Percentiles rank a stretch among this genome's conserved stretches.
Evolutionary conservation across 2,113 vertebrate genomes (phyloP).

Genomic region (Kryptolebias marmoratus): DNA sequence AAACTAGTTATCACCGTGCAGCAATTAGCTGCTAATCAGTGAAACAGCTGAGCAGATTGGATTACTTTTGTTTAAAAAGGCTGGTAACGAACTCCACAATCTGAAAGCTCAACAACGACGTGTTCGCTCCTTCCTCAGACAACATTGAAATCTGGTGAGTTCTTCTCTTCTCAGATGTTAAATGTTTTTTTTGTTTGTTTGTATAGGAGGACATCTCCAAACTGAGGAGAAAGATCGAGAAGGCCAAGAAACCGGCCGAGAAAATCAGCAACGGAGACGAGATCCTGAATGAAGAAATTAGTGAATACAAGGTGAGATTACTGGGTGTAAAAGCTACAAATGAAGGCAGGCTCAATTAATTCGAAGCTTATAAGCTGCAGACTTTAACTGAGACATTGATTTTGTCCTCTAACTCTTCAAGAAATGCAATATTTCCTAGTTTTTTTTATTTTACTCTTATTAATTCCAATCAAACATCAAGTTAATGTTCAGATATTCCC

Average conservation of each 20-base stretch:
- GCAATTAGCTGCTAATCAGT: not conserved
- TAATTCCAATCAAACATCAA: too few relatives aligned
- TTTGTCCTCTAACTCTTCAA: too few relatives aligned
- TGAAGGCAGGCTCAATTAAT: too few relatives aligned
- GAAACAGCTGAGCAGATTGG: not conserved
- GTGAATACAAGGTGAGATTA: slow-evolving; percentile 90
- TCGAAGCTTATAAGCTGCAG: too few relatives aligned
- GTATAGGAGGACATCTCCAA: slow-evolving; percentile 95
- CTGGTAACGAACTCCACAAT: too few relatives aligned
- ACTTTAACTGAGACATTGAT: too few relatives aligned
- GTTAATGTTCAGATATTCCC: not conserved
- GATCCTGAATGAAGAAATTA: slow-evolving; percentile 97
- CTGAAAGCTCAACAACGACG: not conserved
- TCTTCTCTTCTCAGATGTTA: not conserved
- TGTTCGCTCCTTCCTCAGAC: not conserved
- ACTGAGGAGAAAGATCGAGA: slow-evolving; percentile 92
- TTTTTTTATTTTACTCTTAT: too few relatives aligned
- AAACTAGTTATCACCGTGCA: too few relatives aligned
- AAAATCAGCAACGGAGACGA: slow-evolving; percentile 96
- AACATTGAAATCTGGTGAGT: not conserved
- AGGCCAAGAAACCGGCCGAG: slow-evolving; percentile 96
- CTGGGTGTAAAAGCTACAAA: not conserved
- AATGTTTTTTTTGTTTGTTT: not conserved
- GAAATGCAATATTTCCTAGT: too few relatives aligned
- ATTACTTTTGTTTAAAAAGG: too few relatives aligned